phyloP scores from a whole-genome alignment of 2,113 vertebrate species.

The Perca flavescens region DNA sequence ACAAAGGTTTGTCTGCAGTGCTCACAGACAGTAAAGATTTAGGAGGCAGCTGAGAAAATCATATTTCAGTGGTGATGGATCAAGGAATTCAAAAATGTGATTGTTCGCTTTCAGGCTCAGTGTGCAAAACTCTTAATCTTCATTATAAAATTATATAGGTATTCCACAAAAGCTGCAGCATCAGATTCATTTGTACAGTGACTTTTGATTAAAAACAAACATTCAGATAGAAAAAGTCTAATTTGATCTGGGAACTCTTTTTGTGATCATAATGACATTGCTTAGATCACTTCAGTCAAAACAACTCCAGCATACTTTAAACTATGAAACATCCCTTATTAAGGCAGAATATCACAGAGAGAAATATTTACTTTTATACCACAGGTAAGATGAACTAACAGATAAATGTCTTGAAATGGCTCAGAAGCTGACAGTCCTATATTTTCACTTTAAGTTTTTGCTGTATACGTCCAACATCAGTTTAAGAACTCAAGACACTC shows the following conservation, averaged over 20 bases:
- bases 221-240: slow-evolving; percentile 30
- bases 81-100: slow-evolving; percentile 32
- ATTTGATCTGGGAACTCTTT: slow-evolving; percentile 37
- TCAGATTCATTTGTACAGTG: slow-evolving; percentile 18
- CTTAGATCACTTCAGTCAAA: slow-evolving; percentile 46
- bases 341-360: slow-evolving; percentile 58
- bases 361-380: slow-evolving; percentile 62
- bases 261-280: slow-evolving; percentile 22
- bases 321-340: slow-evolving; percentile 60
- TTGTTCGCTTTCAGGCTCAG: not conserved
- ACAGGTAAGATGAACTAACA: slow-evolving; percentile 54
- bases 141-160: slow-evolving; percentile 24
- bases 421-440: slow-evolving; percentile 63
- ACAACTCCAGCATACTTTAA: slow-evolving; percentile 38
- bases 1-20: slow-evolving; percentile 56
- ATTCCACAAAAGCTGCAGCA: slow-evolving; percentile 26
- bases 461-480: slow-evolving; percentile 72
- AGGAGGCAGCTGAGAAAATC: slow-evolving; percentile 66
- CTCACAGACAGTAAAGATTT: slow-evolving; percentile 66
- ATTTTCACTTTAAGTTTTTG: slow-evolving; percentile 73
- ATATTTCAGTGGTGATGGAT: slow-evolving; percentile 58
- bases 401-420: slow-evolving; percentile 72
- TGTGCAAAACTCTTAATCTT: slow-evolving; percentile 15
- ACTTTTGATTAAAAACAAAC: not conserved
- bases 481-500: slow-evolving; percentile 75